These are phyloP conservation scores for Thamnophis sirtalis DNA, from an alignment of 2,113 vertebrate species.

Conservation along the genomic window DNA sequence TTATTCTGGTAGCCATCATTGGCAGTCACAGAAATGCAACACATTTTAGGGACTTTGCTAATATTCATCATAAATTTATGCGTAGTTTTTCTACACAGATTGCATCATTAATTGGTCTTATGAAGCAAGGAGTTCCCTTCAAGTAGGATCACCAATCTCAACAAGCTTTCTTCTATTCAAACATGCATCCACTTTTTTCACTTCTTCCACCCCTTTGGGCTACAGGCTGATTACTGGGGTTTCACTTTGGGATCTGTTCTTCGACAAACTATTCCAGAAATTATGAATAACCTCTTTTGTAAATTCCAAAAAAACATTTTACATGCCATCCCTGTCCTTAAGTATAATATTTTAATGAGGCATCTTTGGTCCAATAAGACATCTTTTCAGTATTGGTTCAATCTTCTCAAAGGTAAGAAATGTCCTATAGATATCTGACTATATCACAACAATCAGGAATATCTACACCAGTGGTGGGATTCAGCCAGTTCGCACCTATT, in stretches of 20 bases:
- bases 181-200: background rate
- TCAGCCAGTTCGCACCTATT: too few species aligned
- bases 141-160: background rate
- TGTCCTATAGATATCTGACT: background rate
- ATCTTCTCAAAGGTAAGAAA: background rate
- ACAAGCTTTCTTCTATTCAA: background rate
- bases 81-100: background rate
- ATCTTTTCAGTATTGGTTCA: background rate
- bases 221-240: background rate
- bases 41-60: background rate
- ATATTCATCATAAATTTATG: background rate
- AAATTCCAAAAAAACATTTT: background rate
- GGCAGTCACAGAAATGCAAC: background rate
- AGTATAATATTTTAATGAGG: background rate
- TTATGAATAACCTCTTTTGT: background rate
- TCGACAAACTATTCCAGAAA: background rate
- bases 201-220: background rate
- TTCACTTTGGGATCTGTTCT: background rate
- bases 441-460: background rate
- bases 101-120: background rate
- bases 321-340: background rate
- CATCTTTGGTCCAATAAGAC: background rate
- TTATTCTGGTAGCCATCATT: background rate
- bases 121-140: background rate
- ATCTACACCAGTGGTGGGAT: too few species aligned